Base-by-base conservation (phyloP, 2,113 vertebrate species). In the Labrus mixtus region DNA sequence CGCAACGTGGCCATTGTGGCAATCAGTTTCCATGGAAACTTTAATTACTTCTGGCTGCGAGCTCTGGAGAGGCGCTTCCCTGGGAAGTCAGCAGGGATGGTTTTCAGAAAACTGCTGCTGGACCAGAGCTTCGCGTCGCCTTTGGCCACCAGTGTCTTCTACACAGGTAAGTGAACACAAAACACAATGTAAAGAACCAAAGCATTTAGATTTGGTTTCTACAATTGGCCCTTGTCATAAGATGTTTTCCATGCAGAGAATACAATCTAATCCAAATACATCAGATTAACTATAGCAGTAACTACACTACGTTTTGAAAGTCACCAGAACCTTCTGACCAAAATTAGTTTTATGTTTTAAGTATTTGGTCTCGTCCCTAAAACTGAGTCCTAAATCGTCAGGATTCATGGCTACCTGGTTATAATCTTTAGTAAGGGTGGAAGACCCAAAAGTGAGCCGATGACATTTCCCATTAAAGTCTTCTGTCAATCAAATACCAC, bases 31-130 rank as follows among this genome's bases (percentile, higher is more conserved):
- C 96, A 98, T 10, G 96, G 94, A 33, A 96, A 97, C 92, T 96
- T 97, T 67, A 96, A 95, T 82, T 97, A 96, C 89, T 91, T 94
- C 63, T 98, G 97, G 96, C 85, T 96, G 25, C 88, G 94, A 25
- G 91, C 90, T 1, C 91, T 97, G 88, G 97, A 98, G 90, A 90
- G 90, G 36, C 92, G 94, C 3, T 94, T 97, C 71, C 97, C 96
- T 0, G 97, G 97, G 4, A 95, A 94, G 68, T 92, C 95, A 3
- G 92, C 93, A 1, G 46, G 91, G 46, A 93, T 91, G 72, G 76
- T 98, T 9, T 87, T 96, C 76, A 86, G 91, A 65, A 97, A 98
- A 90, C 92, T 97, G 50, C 84, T 96, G 20, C 93, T 96, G 85
- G 97, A 98, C 84, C 96, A 97, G 89, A 93, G 93, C 48, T 60